Evolutionary conservation across 2,797 vertebrate genomes (phyloP).

Genomic region (Geotrypetes seraphini): DNA sequence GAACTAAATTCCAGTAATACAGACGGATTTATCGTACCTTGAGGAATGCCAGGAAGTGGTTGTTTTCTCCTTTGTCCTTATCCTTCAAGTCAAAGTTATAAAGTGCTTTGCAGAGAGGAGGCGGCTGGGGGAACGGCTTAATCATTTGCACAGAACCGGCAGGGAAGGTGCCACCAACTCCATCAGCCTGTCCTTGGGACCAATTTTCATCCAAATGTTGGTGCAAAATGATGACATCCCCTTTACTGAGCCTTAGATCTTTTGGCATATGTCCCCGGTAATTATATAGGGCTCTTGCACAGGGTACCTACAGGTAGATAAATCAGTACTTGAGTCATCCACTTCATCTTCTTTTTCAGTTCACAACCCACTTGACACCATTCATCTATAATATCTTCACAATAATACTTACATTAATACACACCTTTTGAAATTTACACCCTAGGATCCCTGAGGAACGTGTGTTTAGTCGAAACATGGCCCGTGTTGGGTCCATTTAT

Average conservation of each 20-base stretch:
- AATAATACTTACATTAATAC: too few species aligned
- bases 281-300: slow-evolving; percentile 54
- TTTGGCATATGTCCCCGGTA: slow-evolving; percentile 56
- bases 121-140: slow-evolving; percentile 53
- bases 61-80: slow-evolving; percentile 54
- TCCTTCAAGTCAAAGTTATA: slow-evolving; percentile 65
- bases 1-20: too few species aligned
- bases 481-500: too few species aligned
- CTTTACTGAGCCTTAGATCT: slow-evolving; percentile 61
- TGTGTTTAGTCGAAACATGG: too few species aligned
- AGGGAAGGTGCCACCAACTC: slow-evolving; percentile 47
- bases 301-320: slow-evolving; percentile 49
- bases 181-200: slow-evolving; percentile 60
- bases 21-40: slow-evolving; percentile 67
- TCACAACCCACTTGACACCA: too few species aligned
- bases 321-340: too few species aligned
- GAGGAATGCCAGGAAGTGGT: slow-evolving; percentile 64
- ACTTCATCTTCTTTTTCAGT: too few species aligned
- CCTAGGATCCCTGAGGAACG: too few species aligned
- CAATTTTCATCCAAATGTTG: slow-evolving; percentile 68
- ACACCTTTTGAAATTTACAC: too few species aligned
- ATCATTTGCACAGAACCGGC: slow-evolving; percentile 52
- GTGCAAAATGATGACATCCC: slow-evolving; percentile 53
- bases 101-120: slow-evolving; percentile 69
- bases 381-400: too few species aligned